Percentiles rank a stretch among this genome's conserved stretches.
Conservation (phyloP, 1,140 invertebrate species). For the Chironomus tepperi region DNA sequence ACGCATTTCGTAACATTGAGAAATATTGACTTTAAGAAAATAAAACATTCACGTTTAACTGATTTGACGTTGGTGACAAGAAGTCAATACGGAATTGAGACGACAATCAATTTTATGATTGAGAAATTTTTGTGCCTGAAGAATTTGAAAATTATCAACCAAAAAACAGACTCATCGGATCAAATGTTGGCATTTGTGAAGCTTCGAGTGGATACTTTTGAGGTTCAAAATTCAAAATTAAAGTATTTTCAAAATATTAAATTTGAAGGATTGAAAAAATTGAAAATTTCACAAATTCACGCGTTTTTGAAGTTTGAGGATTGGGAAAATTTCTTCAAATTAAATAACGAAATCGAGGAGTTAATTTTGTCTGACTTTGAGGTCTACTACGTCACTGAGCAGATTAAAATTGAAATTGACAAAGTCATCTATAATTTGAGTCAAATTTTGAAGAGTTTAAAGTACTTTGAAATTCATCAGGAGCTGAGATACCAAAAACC, state of each 20-base stretch:
- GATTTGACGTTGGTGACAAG: not conserved
- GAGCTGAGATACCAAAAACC: not conserved
- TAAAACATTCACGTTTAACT: not conserved
- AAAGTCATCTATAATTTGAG: not conserved
- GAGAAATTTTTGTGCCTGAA: not conserved
- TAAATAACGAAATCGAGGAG: not conserved
- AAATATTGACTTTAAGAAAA: conserved; percentile 15
- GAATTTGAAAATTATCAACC: not conserved
- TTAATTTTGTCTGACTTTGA: not conserved
- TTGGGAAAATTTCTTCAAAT: conserved; percentile 16
- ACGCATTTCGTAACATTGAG: not conserved
- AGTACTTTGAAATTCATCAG: not conserved
- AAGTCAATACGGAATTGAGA: not conserved
- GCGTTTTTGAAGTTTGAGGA: conserved; percentile 17
- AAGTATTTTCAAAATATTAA: conserved; percentile 15
- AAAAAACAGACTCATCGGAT: not conserved
- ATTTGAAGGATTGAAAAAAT: not conserved
- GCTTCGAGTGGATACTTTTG: not conserved
- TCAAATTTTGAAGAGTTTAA: not conserved
- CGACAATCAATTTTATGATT: not conserved
- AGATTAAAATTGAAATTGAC: not conserved
- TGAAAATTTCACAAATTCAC: not conserved
- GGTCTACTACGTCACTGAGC: not conserved
- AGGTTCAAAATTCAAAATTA: conserved; percentile 1
- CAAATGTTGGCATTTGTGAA: not conserved